Base-by-base conservation (phyloP, 2,888 invertebrate species). In the Geophilus truncorum region DNA sequence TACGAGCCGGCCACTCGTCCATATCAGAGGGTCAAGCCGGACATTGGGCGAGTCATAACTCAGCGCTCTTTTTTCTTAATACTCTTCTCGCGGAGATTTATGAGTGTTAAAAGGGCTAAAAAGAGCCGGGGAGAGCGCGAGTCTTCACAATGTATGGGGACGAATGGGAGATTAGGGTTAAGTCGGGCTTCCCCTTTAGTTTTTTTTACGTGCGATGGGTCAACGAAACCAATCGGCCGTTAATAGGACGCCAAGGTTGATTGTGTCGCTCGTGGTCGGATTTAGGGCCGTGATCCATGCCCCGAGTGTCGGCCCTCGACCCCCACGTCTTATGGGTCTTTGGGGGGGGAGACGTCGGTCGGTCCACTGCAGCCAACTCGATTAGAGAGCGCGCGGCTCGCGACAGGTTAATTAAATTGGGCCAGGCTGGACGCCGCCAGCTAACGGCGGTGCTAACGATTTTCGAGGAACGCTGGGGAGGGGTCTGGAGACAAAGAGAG, bases 371-470 rank as follows among this genome's bases (percentile, higher is more conserved):
- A 23, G 7, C 12, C 62, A 62, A 62, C 62, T 62, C 62, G 62
- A 62, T 62, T 62, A 62, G 40, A 62, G 62, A 10, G 25, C 25
- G 10, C 62, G 62, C 28, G 23, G 7, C 25, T 25, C 25, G 62
- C 62, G 62, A 62, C 62, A 62, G 62, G 62, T 62, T 62, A 62
- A 62, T 62, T 62, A 62, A 62, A 62, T 62, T 62, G 62, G 18
- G 28, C 62, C 1, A 12, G 62, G 62, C 62, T 62, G 62, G 62
- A 62, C 62, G 62, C 62, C 62, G 62, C 62, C 28, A 10, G 62
- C 62, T 62, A 62, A 62, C 45, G 62, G 9, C 25, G 57, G 18
- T 57, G 57, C 57, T 57, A 57, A 57, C 57, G 57, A 25, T 62
- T 62, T 25, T 62, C 25, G 62, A 25, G 62, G 57, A 7, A 1